phyloP scores from a whole-genome alignment of 1,140 invertebrate genomes.

The Drosophila willistoni region DNA sequence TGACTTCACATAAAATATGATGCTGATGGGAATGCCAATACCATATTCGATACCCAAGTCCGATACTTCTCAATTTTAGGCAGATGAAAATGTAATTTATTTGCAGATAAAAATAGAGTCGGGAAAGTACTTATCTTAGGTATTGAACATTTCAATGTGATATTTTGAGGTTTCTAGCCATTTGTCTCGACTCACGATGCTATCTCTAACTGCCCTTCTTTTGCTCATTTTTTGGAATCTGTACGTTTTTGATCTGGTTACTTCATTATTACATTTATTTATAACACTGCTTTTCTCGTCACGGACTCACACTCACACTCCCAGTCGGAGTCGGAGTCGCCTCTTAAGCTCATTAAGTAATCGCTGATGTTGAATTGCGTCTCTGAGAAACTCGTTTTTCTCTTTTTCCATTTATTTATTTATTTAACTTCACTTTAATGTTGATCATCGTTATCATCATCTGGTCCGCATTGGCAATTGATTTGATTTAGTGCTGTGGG shows the following conservation, averaged over 20 bases:
- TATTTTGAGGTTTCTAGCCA: background rate
- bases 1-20: slow-evolving; percentile 71
- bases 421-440: slow-evolving; percentile 51
- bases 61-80: slow-evolving; percentile 19
- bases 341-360: slow-evolving; percentile 79
- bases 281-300: slow-evolving; percentile 38
- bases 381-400: slow-evolving; percentile 47
- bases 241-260: slow-evolving; percentile 69
- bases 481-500: slow-evolving; percentile 76
- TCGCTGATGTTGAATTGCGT: slow-evolving; percentile 50
- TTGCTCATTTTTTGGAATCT: slow-evolving; percentile 36
- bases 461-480: slow-evolving; percentile 75
- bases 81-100: slow-evolving; percentile 82
- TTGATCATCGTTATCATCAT: slow-evolving; percentile 51
- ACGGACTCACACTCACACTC: slow-evolving; percentile 7
- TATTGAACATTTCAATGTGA: background rate
- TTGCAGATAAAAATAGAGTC: slow-evolving; percentile 25
- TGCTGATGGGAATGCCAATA: slow-evolving; percentile 35
- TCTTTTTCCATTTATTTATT: slow-evolving; percentile 71
- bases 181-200: background rate
- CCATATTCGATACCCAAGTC: background rate
- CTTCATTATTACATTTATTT: slow-evolving; percentile 81
- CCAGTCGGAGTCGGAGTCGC: slow-evolving; percentile 7
- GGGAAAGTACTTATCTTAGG: background rate
- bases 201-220: slow-evolving; percentile 19